Base-by-base conservation (phyloP, 2,888 invertebrate genomes). In the Tachina grossa region DNA sequence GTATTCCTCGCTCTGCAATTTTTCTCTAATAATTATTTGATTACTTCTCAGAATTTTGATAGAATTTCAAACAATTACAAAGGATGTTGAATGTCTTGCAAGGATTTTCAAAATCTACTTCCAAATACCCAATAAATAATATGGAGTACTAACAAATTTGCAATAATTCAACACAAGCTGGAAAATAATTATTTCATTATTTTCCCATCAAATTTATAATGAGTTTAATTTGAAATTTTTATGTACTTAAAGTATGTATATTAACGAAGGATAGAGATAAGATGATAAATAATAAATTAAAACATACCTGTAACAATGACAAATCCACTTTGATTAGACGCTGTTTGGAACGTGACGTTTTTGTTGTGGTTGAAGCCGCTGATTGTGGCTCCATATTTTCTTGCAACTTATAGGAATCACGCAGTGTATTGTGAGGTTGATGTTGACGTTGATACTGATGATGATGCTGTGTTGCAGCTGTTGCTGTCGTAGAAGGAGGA, bases 281-380 rank as follows among this genome's bases (percentile, higher is more conserved):
- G 13, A 8, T 57, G 5, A 16, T n/a, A 51, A 45, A 69, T 41
- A 83, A 49, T 8, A 43, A 55, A 41, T 19, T 22, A n/a, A 87
- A 79, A 90, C 94, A 93, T 90, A 95, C 95, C 94, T 95, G 94
- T 90, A 96, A 94, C 91, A 95, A 94, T 89, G 96, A 95, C 93
- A 96, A 96, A 94, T 97, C 97, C 87, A 97, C 96, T 94, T 97
- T 97, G 93, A 97, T 97, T 90, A 97, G 95, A 90, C 96, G 94
- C 90, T 92, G 92, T 84, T 91, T 90, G 82, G 92, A 91, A 87
- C 91, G 91, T 84, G 92, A 91, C 84, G 91, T 87, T 71, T 65
- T 79, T 79, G 90, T 93, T 93, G 75, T 55, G 45, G 49, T 51
- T 59, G 80, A 59, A 22, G 51, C 57, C 3, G 80, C 65, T 59